Conservation (phyloP, 2,113 vertebrate genomes). For the Coptodon bakossiorum region DNA sequence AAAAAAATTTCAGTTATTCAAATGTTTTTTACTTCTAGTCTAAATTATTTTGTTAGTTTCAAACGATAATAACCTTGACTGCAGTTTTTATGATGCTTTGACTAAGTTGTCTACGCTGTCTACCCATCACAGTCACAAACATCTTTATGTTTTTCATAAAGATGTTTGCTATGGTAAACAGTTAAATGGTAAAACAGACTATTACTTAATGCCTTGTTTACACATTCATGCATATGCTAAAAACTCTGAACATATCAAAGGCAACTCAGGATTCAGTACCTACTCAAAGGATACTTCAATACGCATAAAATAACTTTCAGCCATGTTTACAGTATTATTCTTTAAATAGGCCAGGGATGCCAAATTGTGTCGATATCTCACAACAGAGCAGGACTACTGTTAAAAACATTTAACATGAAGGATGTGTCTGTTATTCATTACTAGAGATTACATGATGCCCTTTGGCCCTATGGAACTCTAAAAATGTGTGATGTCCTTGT, state of each 20-base stretch:
- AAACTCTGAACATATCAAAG: not conserved
- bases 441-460: not conserved
- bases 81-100: not conserved
- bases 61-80: not conserved
- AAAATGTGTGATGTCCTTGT: not conserved
- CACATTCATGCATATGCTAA: not conserved
- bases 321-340: not conserved
- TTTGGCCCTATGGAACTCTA: not conserved
- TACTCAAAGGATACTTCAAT: not conserved
- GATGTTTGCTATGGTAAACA: not conserved
- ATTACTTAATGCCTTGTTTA: not conserved
- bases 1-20: not conserved
- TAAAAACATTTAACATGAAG: not conserved
- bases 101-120: rapidly evolving
- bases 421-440: not conserved
- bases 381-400: not conserved
- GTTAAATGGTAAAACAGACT: not conserved
- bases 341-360: not conserved
- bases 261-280: not conserved
- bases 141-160: not conserved
- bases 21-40: not conserved
- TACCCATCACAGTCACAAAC: not conserved
- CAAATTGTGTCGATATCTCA: not conserved
- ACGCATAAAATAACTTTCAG: not conserved
- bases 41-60: not conserved